Evolutionary conservation across 2,888 invertebrate genomes (phyloP), one percentile per base, ranked within the genome.

Genomic region (Pasiphila rectangulata): DNA sequence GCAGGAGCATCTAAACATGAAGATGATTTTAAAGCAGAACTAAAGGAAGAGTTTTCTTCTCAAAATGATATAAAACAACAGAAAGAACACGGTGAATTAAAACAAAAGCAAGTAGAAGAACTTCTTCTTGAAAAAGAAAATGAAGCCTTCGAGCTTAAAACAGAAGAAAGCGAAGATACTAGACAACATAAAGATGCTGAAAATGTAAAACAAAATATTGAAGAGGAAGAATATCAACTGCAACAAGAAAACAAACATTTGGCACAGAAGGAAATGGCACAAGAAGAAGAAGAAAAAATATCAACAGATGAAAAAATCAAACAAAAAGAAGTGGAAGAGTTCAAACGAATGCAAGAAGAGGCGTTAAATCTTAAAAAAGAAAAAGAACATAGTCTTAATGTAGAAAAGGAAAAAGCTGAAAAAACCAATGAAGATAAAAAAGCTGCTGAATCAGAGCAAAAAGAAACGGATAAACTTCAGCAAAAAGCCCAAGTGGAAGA

Each of bases 371-470:
- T 13, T 3, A 37, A 42, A 20, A 13, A 51, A 21, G 38, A 17
- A 10, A 5, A 25, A 29, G 12, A 25, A 17, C 2, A 24, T 9
- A 19, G 29, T 46, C 10, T 39, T 4, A 17, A 19, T 4, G 19
- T 47, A 27, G 23, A 55, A 10, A 24, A 44, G 12, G 36, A 52
- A 15, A 23, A 45, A 6, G 30, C 23, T 13, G 54, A 52, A 15
- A 30, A 21, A 5, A 15, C 16, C n/a, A 5, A 45, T 3, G 6
- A 35, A 32, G 15, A 46, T 21, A 51, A 52, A 39, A 44, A 55
- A 6, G 9, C 24, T 16, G 10, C 25, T 6, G 37, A 54, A 7
- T 41, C 30, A 27, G 9, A 3, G 20, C 40, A 45, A 15, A 25
- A 38, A 24, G 10, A 46, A 10, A 13, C 10, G 1, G 16, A 16